A percentile compares a stretch with the other conserved stretches of the same genome.
These are phyloP conservation scores for Gandaritis pyraliata DNA, from an alignment of 2,888 invertebrate genomes.

Conservation along the genomic window DNA sequence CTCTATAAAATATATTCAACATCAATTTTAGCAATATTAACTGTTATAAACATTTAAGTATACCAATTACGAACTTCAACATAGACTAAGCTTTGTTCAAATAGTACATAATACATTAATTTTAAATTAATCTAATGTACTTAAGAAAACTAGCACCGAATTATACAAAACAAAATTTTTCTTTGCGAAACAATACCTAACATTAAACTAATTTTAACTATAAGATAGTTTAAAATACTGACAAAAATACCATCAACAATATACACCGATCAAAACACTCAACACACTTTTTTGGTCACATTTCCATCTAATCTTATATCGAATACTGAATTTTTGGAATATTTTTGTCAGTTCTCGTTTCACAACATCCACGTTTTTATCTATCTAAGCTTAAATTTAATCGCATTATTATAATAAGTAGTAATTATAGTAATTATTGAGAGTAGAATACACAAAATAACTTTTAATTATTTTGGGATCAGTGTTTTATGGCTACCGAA, in stretches of 20 bases:
- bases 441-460: background rate
- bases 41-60: constrained; percentile 5
- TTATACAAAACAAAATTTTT: constrained; percentile 17
- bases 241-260: constrained; percentile 45
- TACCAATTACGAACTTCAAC: constrained; percentile 6
- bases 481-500: too few relatives aligned
- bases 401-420: background rate
- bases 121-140: constrained; percentile 28
- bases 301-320: constrained; percentile 15
- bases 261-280: constrained; percentile 24
- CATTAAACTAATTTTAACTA: background rate
- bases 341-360: constrained; percentile 37
- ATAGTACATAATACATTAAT: constrained; percentile 4
- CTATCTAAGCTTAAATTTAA: constrained; percentile 26
- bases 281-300: constrained; percentile 33
- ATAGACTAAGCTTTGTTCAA: background rate
- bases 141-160: constrained; percentile 30
- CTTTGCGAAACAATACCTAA: too few relatives aligned
- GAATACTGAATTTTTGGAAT: constrained; percentile 37
- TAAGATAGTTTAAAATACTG: constrained; percentile 37
- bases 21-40: constrained; percentile 11
- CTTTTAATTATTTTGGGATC: too few relatives aligned
- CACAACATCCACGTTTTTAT: constrained; percentile 36
- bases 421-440: background rate
- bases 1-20: constrained; percentile 13